phyloP scores from a whole-genome alignment of 1,140 invertebrate genomes.

The Drosophila mojavensis region DNA sequence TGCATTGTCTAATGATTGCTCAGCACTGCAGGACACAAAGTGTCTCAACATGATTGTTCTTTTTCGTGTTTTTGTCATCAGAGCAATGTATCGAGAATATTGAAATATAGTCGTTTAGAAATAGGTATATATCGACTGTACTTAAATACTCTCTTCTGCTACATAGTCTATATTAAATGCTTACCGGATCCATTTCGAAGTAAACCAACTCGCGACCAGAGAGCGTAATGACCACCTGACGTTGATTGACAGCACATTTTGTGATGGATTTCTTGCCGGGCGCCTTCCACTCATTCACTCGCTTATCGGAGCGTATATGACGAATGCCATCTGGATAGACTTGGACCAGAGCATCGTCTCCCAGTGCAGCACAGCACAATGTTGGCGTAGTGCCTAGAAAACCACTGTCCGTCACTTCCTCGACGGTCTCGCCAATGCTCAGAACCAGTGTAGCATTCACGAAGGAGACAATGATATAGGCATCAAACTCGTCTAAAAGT shows the following conservation, averaged over 20 bases:
- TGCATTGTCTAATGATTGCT: slow-evolving; percentile 31
- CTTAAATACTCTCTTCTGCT: neutral
- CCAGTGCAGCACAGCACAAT: slow-evolving; percentile 97
- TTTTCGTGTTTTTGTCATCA: slow-evolving; percentile 83
- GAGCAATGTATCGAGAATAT: slow-evolving; percentile 30
- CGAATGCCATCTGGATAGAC: slow-evolving; percentile 99
- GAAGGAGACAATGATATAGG: slow-evolving; percentile 99
- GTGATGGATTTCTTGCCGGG: slow-evolving; percentile 98
- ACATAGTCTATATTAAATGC: slow-evolving; percentile 71
- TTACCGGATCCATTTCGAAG: slow-evolving; percentile 99
- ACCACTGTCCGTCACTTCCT: slow-evolving; percentile 99
- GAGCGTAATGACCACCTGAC: slow-evolving; percentile 99
- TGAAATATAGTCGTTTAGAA: neutral
- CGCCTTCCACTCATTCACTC: slow-evolving; percentile 99
- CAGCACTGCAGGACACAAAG: slow-evolving; percentile 84
- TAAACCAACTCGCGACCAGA: slow-evolving; percentile 99
- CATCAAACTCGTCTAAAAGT: slow-evolving; percentile 88
- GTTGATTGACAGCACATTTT: slow-evolving; percentile 98
- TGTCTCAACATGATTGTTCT: slow-evolving; percentile 84
- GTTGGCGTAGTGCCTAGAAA: slow-evolving; percentile 99
- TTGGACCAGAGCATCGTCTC: slow-evolving; percentile 98
- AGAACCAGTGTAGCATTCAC: slow-evolving; percentile 99
- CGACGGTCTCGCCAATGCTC: slow-evolving; percentile 99
- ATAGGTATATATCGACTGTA: neutral
- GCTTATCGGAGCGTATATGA: slow-evolving; percentile 98